phyloP scores from a whole-genome alignment of 2,113 vertebrate species.

The Melanerpes formicivorus region DNA sequence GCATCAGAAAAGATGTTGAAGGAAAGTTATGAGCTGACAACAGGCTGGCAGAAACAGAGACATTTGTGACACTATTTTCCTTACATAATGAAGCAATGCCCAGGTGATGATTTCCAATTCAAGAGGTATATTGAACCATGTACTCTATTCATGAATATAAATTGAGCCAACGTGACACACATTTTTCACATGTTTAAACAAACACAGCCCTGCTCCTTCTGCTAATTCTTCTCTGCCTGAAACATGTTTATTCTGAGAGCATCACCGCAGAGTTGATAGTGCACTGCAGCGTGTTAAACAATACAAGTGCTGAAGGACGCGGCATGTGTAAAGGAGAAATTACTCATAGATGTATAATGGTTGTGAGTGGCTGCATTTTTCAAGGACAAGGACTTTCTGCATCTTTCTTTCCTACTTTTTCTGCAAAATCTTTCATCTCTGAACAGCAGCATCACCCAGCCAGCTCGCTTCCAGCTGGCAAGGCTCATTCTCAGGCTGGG shows the following conservation, averaged over 20 bases:
- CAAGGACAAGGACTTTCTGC: neutral
- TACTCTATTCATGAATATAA: slow-evolving; percentile 65
- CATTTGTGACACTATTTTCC: neutral
- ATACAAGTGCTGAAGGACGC: neutral
- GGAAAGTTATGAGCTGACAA: neutral
- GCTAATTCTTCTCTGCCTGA: slow-evolving; percentile 47
- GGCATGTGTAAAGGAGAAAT: neutral
- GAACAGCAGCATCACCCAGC: neutral
- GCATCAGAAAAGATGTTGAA: neutral
- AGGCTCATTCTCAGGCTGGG: neutral
- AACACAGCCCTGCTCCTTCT: neutral
- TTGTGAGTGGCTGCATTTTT: neutral
- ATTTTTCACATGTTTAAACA: slow-evolving; percentile 39
- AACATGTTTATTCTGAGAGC: slow-evolving; percentile 7
- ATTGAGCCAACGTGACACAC: neutral
- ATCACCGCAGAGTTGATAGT: neutral
- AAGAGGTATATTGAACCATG: neutral
- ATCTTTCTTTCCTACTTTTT: neutral
- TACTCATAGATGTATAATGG: neutral
- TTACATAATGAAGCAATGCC: slow-evolving; percentile 51
- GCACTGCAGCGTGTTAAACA: neutral
- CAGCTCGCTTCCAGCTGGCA: neutral
- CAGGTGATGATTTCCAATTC: slow-evolving; percentile 47
- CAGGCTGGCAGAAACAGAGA: neutral
- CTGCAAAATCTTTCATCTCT: neutral